These are phyloP conservation scores for Lithobates pipiens DNA, from an alignment of 2,797 vertebrate species.

Conservation along the genomic window DNA sequence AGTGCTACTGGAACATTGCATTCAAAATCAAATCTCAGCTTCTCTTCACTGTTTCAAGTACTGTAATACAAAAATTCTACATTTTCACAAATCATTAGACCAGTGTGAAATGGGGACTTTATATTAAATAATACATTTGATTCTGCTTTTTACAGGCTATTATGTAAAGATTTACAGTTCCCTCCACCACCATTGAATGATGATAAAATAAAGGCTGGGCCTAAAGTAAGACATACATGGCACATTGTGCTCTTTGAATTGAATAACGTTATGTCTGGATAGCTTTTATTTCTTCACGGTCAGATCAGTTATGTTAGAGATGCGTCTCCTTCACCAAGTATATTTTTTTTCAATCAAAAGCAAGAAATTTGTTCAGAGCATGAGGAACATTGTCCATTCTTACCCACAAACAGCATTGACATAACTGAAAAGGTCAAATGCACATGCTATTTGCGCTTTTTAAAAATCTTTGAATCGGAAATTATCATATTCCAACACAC, in stretches of 20 bases:
- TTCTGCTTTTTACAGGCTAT: slow-evolving; percentile 13
- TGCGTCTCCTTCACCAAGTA: not conserved
- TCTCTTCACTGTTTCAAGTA: slow-evolving; percentile 27
- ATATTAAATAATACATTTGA: slow-evolving; percentile 26
- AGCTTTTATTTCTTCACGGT: not conserved
- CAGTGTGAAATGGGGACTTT: slow-evolving; percentile 7
- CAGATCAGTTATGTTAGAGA: not conserved
- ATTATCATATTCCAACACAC: too few species aligned
- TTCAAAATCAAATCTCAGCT: slow-evolving; percentile 24
- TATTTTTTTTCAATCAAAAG: not conserved
- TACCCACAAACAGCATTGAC: not conserved
- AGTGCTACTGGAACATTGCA: slow-evolving; percentile 44
- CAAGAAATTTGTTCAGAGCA: not conserved
- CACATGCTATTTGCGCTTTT: too few species aligned
- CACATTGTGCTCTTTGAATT: not conserved
- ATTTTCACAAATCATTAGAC: slow-evolving; percentile 46
- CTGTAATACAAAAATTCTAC: slow-evolving; percentile 18
- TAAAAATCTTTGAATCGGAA: too few species aligned
- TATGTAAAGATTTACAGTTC: not conserved
- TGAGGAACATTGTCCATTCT: not conserved
- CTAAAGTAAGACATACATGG: not conserved
- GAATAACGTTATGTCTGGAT: not conserved
- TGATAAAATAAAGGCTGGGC: slow-evolving; percentile 9
- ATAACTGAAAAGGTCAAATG: not conserved
- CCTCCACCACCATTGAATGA: not conserved